A percentile compares a stretch with the other conserved stretches of the same genome.
Conservation (phyloP, 2,797 vertebrate species). For the Enteromius treurensis region DNA sequence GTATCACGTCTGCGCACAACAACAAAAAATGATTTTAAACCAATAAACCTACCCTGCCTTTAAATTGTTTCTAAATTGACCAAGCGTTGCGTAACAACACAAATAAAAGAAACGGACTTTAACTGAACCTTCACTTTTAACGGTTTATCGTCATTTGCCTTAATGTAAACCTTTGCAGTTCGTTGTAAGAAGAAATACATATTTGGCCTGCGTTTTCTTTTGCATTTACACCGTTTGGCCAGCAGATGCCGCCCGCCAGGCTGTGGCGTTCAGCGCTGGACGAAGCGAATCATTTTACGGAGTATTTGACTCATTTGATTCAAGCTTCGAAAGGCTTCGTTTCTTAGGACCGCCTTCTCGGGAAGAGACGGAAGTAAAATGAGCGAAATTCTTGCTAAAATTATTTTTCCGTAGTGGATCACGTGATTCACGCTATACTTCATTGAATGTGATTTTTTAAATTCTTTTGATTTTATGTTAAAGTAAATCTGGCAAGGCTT, state of each 20-base stretch:
- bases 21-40: no score
- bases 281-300: no score
- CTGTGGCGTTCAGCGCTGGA: not conserved
- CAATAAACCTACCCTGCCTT: no score
- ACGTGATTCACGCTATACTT: not conserved
- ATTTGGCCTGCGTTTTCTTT: not conserved
- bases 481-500: no score
- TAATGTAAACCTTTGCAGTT: not conserved
- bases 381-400: not conserved
- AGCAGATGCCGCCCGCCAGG: not conserved
- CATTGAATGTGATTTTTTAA: not conserved
- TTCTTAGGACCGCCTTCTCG: not conserved
- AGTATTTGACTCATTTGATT: not conserved
- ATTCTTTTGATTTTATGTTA: no score
- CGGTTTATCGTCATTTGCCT: not conserved
- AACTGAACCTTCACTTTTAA: not conserved
- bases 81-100: not conserved
- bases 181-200: not conserved
- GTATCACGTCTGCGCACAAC: no score
- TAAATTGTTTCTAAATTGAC: not conserved
- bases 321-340: not conserved
- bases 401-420: not conserved
- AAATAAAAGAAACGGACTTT: not conserved
- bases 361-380: not conserved
- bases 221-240: not conserved